Evolutionary conservation across 2,888 invertebrate species (phyloP).

Genomic region (Hemicrepidius hirtus): DNA sequence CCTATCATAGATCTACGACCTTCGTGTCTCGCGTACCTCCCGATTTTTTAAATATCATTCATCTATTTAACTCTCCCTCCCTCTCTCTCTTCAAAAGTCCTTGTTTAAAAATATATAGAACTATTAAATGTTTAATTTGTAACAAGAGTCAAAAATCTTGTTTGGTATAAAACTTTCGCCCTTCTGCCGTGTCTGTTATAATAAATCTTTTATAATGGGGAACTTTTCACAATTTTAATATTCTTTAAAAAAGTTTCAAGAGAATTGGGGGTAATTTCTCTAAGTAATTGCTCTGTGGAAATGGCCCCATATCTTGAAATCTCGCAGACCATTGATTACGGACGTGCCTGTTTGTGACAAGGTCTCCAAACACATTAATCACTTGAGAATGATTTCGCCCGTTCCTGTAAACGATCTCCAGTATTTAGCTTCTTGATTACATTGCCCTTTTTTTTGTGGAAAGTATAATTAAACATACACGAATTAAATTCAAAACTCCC

Average conservation of each 20-base stretch:
- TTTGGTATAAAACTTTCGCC: neutral
- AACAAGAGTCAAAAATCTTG: too few relatives aligned
- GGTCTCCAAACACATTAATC: conserved; percentile 42
- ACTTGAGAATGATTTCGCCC: conserved; percentile 37
- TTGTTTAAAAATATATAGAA: too few relatives aligned
- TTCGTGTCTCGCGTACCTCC: too few relatives aligned
- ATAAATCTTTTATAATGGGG: too few relatives aligned
- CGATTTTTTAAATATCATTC: too few relatives aligned
- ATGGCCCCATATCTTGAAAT: conserved; percentile 25
- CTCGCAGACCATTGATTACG: conserved; percentile 41
- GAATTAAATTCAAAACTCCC: too few relatives aligned
- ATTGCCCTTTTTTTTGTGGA: conserved; percentile 5
- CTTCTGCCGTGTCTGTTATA: too few relatives aligned
- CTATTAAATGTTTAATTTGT: too few relatives aligned
- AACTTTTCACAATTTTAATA: neutral
- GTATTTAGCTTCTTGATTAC: conserved; percentile 7
- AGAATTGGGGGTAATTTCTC: neutral
- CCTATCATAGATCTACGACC: neutral
- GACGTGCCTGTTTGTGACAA: conserved; percentile 37
- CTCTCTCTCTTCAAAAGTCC: too few relatives aligned
- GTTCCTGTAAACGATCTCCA: neutral
- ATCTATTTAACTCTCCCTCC: too few relatives aligned
- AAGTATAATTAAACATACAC: neutral
- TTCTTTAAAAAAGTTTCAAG: neutral
- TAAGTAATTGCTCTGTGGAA: conserved; percentile 26